Evolutionary conservation across 1,140 invertebrate species (phyloP).

Genomic region (Drosophila tsacasi): DNA sequence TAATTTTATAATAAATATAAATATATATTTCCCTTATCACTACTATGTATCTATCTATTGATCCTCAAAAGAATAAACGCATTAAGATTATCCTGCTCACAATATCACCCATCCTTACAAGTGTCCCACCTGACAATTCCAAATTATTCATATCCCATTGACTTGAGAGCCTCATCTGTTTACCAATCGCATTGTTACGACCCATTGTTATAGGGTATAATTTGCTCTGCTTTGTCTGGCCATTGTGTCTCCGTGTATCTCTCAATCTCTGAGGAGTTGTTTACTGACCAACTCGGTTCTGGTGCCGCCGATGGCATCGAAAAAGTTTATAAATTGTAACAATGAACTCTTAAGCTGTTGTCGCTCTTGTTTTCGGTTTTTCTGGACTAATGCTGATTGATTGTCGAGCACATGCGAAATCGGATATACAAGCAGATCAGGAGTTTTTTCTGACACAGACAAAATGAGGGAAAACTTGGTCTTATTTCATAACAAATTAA

Average conservation of each 20-base stretch:
- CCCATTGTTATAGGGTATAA: constrained; percentile 43
- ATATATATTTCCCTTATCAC: not conserved
- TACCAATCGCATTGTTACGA: constrained; percentile 29
- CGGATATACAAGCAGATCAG: constrained; percentile 35
- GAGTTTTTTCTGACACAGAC: not conserved
- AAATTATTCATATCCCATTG: constrained; percentile 44
- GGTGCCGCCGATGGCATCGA: constrained; percentile 37
- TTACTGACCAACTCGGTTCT: constrained; percentile 46
- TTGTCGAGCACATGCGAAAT: constrained; percentile 65
- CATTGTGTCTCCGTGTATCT: constrained; percentile 37
- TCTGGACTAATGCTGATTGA: constrained; percentile 79
- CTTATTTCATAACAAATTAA: not conserved
- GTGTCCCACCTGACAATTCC: constrained; percentile 19
- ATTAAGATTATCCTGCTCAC: not conserved
- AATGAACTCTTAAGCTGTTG: constrained; percentile 84
- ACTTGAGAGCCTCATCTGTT: constrained; percentile 39
- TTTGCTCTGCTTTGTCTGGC: constrained; percentile 47
- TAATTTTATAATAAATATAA: no score
- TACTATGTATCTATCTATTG: no score
- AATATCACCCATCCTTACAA: not conserved
- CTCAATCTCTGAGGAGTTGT: constrained; percentile 22
- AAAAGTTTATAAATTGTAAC: constrained; percentile 73
- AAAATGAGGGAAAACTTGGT: not conserved
- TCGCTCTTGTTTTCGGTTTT: constrained; percentile 74
- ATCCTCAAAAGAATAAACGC: not conserved